These are phyloP conservation scores for Hiodon tergisus DNA, from an alignment of 2,113 vertebrate genomes.

Conservation along the genomic window DNA sequence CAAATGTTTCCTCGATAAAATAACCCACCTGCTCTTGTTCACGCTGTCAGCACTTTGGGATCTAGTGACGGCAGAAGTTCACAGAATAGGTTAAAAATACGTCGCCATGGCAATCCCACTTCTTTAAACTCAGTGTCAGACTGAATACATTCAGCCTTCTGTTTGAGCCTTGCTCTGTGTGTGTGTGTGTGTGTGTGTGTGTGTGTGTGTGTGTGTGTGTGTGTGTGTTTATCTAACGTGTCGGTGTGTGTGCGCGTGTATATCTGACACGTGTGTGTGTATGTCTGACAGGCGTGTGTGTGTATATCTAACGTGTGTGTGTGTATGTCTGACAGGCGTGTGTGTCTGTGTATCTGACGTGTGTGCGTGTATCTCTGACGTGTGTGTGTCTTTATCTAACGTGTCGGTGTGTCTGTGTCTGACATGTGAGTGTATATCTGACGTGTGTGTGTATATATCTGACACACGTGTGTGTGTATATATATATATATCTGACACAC, in stretches of 20 bases:
- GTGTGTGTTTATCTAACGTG: background rate
- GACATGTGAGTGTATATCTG: constrained; percentile 13
- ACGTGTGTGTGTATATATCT: background rate
- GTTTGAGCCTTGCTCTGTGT: background rate
- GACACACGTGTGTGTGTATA: background rate
- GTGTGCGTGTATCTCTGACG: constrained; percentile 1
- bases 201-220: background rate
- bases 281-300: constrained; percentile 13
- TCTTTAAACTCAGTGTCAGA: too few species aligned
- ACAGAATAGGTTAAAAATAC: too few species aligned
- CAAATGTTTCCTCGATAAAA: background rate
- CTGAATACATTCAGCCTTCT: too few species aligned
- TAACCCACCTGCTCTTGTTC: background rate
- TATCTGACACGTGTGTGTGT: constrained; percentile 12
- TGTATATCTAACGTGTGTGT: constrained; percentile 1
- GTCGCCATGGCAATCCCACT: too few species aligned
- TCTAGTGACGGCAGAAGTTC: background rate
- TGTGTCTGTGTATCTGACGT: background rate
- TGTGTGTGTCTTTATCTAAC: constrained; percentile 21
- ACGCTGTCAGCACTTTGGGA: background rate
- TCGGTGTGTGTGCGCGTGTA: constrained; percentile 13
- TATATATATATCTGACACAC: background rate
- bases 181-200: background rate
- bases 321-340: background rate
- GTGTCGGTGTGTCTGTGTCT: constrained; percentile 7